Conservation (phyloP, 2,888 invertebrate species). For the Acronicta alni region DNA sequence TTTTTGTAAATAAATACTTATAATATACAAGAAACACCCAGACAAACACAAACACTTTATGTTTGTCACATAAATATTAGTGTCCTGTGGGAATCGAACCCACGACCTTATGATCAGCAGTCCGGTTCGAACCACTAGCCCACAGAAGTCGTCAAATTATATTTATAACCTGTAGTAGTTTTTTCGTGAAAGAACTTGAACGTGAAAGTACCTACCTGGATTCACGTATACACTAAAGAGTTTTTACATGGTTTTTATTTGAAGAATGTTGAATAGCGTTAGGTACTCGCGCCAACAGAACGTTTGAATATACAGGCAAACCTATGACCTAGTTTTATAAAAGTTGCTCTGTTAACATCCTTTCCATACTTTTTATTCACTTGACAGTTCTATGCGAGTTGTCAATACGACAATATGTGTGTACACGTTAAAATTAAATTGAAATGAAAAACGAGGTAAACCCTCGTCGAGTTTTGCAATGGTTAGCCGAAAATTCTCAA, state of each 20-base stretch:
- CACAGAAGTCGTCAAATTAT: no score
- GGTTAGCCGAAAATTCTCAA: conserved; percentile 5
- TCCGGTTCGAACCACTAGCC: no score
- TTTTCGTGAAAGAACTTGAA: no score
- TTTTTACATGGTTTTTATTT: conserved; percentile 32
- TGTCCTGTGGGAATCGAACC: no score
- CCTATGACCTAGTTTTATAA: conserved; percentile 59
- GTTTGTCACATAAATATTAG: no score
- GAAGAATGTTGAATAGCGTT: conserved; percentile 26
- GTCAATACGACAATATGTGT: conserved; percentile 26
- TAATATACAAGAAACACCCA: no score
- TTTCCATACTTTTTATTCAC: conserved; percentile 46
- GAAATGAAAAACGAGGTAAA: conserved; percentile 15
- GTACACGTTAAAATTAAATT: conserved; percentile 9
- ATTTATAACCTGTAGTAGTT: no score
- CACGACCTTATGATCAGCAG: no score
- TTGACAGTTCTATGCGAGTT: conserved; percentile 48
- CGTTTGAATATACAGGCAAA: conserved; percentile 42
- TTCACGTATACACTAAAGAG: conserved; percentile 6
- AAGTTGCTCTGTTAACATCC: conserved; percentile 56
- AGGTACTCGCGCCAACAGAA: conserved; percentile 25
- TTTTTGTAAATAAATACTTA: no score
- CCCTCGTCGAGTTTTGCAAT: conserved; percentile 2
- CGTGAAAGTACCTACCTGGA: conserved; percentile 5
- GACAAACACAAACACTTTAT: no score